A percentile compares a stretch with the other conserved stretches of the same genome.
These are phyloP conservation scores for Enteromius treurensis DNA, from an alignment of 2,797 vertebrate genomes.

Conservation along the genomic window DNA sequence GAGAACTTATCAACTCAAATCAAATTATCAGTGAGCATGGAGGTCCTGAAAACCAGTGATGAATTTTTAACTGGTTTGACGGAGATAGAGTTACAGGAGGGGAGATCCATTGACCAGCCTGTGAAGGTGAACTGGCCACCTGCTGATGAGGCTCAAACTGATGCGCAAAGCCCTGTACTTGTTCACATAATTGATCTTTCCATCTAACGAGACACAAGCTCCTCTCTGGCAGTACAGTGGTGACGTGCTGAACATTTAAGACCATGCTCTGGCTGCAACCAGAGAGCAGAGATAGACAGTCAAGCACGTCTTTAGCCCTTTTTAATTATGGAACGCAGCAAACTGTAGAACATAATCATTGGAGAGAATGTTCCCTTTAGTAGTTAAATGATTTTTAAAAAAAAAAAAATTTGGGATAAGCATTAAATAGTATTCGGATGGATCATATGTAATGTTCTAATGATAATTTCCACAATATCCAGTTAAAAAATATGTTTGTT, in stretches of 20 bases:
- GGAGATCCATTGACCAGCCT: constrained; percentile 43
- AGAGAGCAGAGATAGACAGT: constrained; percentile 37
- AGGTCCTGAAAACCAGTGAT: constrained; percentile 50
- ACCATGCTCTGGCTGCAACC: constrained; percentile 27
- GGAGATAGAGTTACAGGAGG: constrained; percentile 53
- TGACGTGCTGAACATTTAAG: constrained; percentile 2
- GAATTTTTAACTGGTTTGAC: constrained; percentile 58
- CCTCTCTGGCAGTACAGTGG: neutral
- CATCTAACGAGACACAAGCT: neutral
- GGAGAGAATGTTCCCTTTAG: neutral
- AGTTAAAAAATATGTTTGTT: too few relatives aligned
- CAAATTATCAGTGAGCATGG: constrained; percentile 50
- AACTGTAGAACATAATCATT: constrained; percentile 40
- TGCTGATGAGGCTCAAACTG: constrained; percentile 53
- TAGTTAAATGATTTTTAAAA: neutral
- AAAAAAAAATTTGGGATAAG: neutral
- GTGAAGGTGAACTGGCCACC: constrained; percentile 57
- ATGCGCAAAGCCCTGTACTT: constrained; percentile 15
- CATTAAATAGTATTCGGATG: neutral
- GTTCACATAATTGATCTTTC: neutral
- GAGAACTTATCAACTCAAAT: constrained; percentile 51
- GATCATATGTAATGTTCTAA: neutral
- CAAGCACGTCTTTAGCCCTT: constrained; percentile 38
- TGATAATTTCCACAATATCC: neutral
- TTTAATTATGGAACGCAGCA: constrained; percentile 57